Base-by-base conservation (phyloP, 2,113 vertebrate species). In the Pangasianodon gigas region DNA sequence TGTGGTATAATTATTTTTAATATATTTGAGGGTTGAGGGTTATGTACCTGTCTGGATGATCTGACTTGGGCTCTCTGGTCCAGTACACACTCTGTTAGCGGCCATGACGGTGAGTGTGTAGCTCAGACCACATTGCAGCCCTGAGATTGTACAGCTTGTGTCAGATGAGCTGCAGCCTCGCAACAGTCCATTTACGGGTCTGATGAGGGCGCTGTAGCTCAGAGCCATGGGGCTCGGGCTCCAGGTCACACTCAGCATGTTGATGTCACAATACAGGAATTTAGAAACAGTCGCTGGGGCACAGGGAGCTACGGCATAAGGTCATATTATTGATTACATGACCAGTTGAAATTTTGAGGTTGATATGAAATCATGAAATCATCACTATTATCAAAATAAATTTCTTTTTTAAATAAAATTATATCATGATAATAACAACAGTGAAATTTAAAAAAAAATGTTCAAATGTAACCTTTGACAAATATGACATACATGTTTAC, bases 291-390 rank as follows among this genome's bases (percentile, higher is more conserved):
- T 87, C 81, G 92, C 75, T 16, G 95, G 94, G 0, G 92, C 89
- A 92, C 96, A 97, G 3, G 96, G 96, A 4, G 95, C 96, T 97
- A 92, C 37, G 67, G 69, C 14, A 85, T n/a, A 56, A 90, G 6
- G 3, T 60, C 24, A 54, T 26, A 52, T 24, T 67, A 60, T 58
- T 56, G 16, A 58, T 4, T 81, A 56, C 9, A 3, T 54, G 6
- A 79, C 0, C 8, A 19, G 21, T 16, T 32, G 4, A 58, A 6
- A 21, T 0, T 83, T 26, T 44, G 0, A 9, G 37, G 32, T 60
- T 83, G 52, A 83, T 26, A 26, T 82, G 51, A 54, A 56, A 82
- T 82, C 48, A 26, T 16, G 21, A 62, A 62, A 41, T 71, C 19
- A 1, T 44, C 7, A 21, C 37, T 75, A 44, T 48, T 48, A 24